Conservation (phyloP, 2,113 vertebrate species). For the Spermophilus dauricus region DNA sequence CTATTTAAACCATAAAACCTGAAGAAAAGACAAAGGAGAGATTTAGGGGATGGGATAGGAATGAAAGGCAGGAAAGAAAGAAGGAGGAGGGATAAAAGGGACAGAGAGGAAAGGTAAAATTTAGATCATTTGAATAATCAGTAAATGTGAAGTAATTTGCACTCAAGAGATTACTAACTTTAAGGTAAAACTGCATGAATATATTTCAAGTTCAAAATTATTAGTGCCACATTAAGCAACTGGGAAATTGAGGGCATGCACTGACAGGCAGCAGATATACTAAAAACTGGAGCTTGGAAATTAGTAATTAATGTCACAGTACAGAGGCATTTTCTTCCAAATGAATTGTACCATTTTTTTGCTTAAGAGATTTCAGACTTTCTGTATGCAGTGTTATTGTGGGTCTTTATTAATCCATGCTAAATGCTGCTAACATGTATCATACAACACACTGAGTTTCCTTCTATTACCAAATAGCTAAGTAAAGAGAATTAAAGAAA, state of each 20-base stretch:
- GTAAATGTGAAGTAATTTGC: neutral
- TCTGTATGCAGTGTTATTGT: neutral
- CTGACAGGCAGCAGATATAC: neutral
- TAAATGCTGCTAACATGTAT: constrained; percentile 21
- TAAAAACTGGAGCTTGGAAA: constrained; percentile 49
- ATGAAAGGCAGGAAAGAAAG: neutral
- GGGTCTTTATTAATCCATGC: neutral
- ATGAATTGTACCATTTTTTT: constrained; percentile 49
- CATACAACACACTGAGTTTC: neutral
- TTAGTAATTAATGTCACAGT: constrained; percentile 62
- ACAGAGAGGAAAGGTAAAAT: neutral
- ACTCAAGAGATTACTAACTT: constrained; percentile 7
- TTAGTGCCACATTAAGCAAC: constrained; percentile 21
- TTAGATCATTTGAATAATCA: neutral
- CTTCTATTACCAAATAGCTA: neutral
- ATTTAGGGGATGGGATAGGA: neutral
- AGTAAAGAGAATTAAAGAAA: constrained; percentile 28
- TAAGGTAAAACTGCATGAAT: constrained; percentile 26
- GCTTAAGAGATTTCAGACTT: constrained; percentile 41
- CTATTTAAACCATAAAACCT: neutral
- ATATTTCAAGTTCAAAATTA: constrained; percentile 47
- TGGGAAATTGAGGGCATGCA: neutral
- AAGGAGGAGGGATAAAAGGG: neutral
- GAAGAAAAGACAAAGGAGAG: neutral
- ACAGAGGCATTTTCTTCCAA: constrained; percentile 35